These are phyloP conservation scores for Desmophyllum pertusum DNA, from an alignment of 92 coral and sea anemone species.

Conservation along the genomic window DNA sequence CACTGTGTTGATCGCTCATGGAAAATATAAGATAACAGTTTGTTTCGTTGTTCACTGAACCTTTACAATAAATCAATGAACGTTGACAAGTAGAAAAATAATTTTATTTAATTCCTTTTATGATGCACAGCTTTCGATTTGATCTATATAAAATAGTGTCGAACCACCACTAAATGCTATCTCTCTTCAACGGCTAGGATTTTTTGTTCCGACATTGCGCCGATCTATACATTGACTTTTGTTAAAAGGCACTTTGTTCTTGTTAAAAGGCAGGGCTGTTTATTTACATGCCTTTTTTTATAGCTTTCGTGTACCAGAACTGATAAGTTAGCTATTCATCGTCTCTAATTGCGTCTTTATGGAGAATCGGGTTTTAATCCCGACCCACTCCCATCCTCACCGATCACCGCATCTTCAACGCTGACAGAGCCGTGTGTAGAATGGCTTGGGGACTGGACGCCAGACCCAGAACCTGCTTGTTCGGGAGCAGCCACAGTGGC, in stretches of 20 bases:
- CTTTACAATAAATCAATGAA: too few relatives aligned
- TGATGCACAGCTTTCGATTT: conserved; percentile 4
- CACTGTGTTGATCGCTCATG: neutral
- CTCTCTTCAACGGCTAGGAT: too few relatives aligned
- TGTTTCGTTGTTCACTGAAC: neutral
- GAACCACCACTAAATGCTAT: too few relatives aligned
- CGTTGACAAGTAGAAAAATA: neutral
- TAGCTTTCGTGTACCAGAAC: neutral
- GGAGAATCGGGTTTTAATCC: conserved; percentile 24
- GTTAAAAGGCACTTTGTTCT: too few relatives aligned
- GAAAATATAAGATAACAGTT: neutral
- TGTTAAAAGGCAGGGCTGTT: too few relatives aligned
- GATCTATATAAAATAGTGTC: neutral
- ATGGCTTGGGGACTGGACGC: conserved; percentile 34
- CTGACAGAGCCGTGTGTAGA: conserved; percentile 36
- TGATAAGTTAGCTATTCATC: neutral
- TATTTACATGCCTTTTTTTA: too few relatives aligned
- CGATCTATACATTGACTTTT: too few relatives aligned
- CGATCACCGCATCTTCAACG: conserved; percentile 17
- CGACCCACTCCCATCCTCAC: conserved; percentile 45
- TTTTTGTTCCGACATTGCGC: too few relatives aligned
- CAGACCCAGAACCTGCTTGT: conserved; percentile 56
- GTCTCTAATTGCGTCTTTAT: neutral
- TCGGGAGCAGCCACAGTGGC: conserved; percentile 27
- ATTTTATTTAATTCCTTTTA: neutral